Evolutionary conservation across 2,113 vertebrate species (phyloP), one percentile per base, ranked within the genome.

Genomic region (Semicossyphus pulcher): DNA sequence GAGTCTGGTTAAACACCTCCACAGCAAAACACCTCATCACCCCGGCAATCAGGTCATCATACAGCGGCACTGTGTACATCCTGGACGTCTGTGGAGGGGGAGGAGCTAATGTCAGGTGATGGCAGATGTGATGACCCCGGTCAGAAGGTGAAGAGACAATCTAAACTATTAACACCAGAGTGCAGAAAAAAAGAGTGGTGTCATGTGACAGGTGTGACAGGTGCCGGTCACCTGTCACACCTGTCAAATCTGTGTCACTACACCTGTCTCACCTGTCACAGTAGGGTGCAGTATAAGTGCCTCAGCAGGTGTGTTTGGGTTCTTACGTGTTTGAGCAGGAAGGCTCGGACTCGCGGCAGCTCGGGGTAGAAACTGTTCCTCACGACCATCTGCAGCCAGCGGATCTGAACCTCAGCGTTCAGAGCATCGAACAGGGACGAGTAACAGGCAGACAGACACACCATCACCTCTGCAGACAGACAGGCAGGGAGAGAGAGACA

Each of bases 31-130:
- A 94, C 91, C 96, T 98, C 93, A 99, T 95, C 69, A 95, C 93
- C 8, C 97, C 96, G 0, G 96, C 93, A 76, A 96, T 96, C 87
- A 99, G 95, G 91, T 99, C 97, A 86, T 99, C 97, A 0, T 99
- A 99, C 67, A 99, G 93, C 0, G 97, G 97, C 87, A 99, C 95
- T 0, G 97, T 99, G 92, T 99, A 99, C 97, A 99, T 99, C 81
- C 97, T 95, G 15, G 97, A 99, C 56, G 97, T 97, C 97, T 99
- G 91, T 0, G 28, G 39, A 31, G 9, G 57, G 37, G 3, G 10
- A 20, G 25, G 14, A 8, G 18, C 10, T 14, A 5, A n/a, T 20
- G 25, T 1, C 2, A 42, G 37, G 39, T 41, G n/a, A 16, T 8
- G 31, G 23, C 20, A 12, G 36, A 12, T 37, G 36, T n/a, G n/a